phyloP scores from a whole-genome alignment of 2,113 vertebrate genomes.

The Sander vitreus region DNA sequence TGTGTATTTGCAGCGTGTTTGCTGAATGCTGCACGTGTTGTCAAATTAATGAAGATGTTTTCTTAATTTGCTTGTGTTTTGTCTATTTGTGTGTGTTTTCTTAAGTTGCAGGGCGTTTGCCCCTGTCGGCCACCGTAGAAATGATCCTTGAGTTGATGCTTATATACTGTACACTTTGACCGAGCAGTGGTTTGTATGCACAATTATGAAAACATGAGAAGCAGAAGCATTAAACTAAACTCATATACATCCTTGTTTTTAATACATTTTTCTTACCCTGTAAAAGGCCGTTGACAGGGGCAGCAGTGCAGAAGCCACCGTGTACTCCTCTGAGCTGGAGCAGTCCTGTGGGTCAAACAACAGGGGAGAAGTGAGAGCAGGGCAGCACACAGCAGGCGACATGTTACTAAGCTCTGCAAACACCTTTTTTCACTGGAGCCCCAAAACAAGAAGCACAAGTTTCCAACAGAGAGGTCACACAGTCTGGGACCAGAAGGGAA shows the following conservation, averaged over 20 bases:
- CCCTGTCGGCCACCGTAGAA: no score
- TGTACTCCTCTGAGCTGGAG: slow-evolving; percentile 95
- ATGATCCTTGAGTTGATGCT: no score
- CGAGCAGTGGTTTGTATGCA: background rate
- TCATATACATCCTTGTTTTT: background rate
- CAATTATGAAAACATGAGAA: background rate
- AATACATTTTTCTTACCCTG: slow-evolving; percentile 86
- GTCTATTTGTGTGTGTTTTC: no score
- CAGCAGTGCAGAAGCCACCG: slow-evolving; percentile 92
- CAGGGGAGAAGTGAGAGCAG: slow-evolving; percentile 45
- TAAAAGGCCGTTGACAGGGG: slow-evolving; percentile 96
- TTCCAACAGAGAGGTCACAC: slow-evolving; percentile 32
- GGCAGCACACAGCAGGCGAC: slow-evolving; percentile 36
- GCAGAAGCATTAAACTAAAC: background rate
- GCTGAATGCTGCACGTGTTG: no score
- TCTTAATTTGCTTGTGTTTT: no score
- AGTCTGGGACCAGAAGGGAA: background rate
- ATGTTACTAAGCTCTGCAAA: slow-evolving; percentile 5
- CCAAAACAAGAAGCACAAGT: slow-evolving; percentile 9
- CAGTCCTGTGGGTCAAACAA: slow-evolving; percentile 91
- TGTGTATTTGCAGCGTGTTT: no score
- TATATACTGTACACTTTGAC: background rate
- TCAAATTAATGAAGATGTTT: no score
- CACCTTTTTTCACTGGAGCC: slow-evolving; percentile 7
- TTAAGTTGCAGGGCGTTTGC: no score